These are phyloP conservation scores for Micrasema minimum DNA, from an alignment of 1,140 invertebrate species.

Conservation along the genomic window DNA sequence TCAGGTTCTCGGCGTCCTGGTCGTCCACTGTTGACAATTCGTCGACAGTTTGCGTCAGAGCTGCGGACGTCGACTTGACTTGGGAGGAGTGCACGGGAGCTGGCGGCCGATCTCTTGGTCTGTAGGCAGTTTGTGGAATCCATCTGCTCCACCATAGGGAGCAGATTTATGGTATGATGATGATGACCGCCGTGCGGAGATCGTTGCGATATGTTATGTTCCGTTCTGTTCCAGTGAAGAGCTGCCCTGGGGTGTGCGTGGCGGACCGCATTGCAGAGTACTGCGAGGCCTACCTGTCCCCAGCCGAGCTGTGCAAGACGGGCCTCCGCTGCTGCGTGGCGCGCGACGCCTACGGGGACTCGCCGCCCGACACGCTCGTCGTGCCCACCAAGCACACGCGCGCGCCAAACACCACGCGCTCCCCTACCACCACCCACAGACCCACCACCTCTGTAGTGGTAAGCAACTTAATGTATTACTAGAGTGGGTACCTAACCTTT, in stretches of 20 bases:
- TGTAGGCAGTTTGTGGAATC: too few relatives aligned
- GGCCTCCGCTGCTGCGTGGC: constrained; percentile 81
- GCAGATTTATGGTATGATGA: too few relatives aligned
- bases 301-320: constrained; percentile 75
- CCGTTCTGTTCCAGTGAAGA: constrained; percentile 70
- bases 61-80: too few relatives aligned
- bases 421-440: constrained; percentile 57
- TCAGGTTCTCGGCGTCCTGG: too few relatives aligned
- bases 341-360: constrained; percentile 75
- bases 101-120: too few relatives aligned
- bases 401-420: constrained; percentile 51
- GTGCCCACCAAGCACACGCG: constrained; percentile 67
- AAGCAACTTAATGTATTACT: neutral
- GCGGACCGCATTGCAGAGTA: constrained; percentile 82
- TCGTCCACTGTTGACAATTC: too few relatives aligned
- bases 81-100: too few relatives aligned
- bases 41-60: too few relatives aligned
- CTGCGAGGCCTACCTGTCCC: constrained; percentile 84
- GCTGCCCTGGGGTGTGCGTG: constrained; percentile 85
- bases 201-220: too few relatives aligned
- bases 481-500: too few relatives aligned
- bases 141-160: too few relatives aligned
- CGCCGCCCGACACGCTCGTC: constrained; percentile 76
- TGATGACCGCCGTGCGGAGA: too few relatives aligned
- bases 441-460: constrained; percentile 56